Evolutionary conservation across 2,797 vertebrate genomes (phyloP).

Genomic region (Lepus townsendii): DNA sequence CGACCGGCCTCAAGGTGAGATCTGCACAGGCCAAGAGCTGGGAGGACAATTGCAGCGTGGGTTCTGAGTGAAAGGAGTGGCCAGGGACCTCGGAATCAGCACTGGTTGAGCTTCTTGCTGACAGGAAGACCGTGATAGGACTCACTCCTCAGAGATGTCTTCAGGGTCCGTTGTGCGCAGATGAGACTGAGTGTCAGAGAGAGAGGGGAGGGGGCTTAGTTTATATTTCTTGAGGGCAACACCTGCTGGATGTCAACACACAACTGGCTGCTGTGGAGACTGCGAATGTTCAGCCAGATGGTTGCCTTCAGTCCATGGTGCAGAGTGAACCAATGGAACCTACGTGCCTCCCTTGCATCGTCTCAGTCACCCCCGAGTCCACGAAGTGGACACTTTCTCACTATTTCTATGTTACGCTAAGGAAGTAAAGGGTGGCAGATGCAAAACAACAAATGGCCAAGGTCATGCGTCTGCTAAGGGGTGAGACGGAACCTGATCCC

Average conservation of each 20-base stretch:
- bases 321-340: neutral
- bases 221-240: neutral
- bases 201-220: neutral
- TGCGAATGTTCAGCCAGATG: neutral
- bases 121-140: neutral
- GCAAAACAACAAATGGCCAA: neutral
- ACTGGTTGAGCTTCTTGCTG: neutral
- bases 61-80: neutral
- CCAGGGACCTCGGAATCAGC: neutral
- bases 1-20: neutral
- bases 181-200: neutral
- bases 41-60: neutral
- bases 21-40: neutral
- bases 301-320: accelerated
- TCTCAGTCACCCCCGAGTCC: neutral
- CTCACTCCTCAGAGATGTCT: neutral
- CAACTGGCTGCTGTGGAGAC: neutral
- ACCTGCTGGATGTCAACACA: neutral
- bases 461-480: neutral
- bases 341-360: accelerated
- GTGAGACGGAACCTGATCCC: neutral
- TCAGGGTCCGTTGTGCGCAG: neutral
- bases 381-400: neutral
- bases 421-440: neutral
- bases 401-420: slow-evolving; percentile 5